These are phyloP conservation scores for Ostrea edulis DNA, from an alignment of 1,140 invertebrate species.

Conservation along the genomic window DNA sequence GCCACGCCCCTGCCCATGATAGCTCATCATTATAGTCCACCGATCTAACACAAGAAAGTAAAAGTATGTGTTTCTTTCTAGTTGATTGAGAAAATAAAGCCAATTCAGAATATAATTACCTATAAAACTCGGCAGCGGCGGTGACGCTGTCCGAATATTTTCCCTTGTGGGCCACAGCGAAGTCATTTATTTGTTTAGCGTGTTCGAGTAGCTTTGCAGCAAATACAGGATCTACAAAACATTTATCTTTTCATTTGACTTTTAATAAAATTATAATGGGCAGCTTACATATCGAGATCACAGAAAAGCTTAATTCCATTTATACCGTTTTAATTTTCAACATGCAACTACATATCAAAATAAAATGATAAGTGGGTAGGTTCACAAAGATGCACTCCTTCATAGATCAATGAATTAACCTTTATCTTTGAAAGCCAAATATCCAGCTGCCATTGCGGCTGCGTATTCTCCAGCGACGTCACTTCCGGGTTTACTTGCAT, in stretches of 20 bases:
- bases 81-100: background rate
- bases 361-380: too few species aligned
- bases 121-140: slow-evolving; percentile 62
- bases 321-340: too few species aligned
- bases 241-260: background rate
- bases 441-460: slow-evolving; percentile 82
- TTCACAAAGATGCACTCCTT: too few species aligned
- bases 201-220: slow-evolving; percentile 80
- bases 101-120: slow-evolving; percentile 7
- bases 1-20: slow-evolving; percentile 84
- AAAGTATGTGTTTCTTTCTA: background rate
- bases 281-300: too few species aligned
- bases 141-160: slow-evolving; percentile 78
- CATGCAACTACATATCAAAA: too few species aligned
- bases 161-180: slow-evolving; percentile 82
- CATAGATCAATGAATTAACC: background rate
- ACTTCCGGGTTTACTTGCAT: slow-evolving; percentile 81
- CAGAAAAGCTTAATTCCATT: too few species aligned
- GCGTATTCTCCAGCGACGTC: slow-evolving; percentile 84
- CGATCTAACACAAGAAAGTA: slow-evolving; percentile 75
- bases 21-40: slow-evolving; percentile 84
- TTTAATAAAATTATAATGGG: too few species aligned
- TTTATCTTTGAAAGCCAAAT: slow-evolving; percentile 81
- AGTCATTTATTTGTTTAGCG: slow-evolving; percentile 82
- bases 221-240: slow-evolving; percentile 79